Evolutionary conservation across 1,140 invertebrate species (phyloP), one percentile per base, ranked within the genome.

Genomic region (Drosophila pruinosa): DNA sequence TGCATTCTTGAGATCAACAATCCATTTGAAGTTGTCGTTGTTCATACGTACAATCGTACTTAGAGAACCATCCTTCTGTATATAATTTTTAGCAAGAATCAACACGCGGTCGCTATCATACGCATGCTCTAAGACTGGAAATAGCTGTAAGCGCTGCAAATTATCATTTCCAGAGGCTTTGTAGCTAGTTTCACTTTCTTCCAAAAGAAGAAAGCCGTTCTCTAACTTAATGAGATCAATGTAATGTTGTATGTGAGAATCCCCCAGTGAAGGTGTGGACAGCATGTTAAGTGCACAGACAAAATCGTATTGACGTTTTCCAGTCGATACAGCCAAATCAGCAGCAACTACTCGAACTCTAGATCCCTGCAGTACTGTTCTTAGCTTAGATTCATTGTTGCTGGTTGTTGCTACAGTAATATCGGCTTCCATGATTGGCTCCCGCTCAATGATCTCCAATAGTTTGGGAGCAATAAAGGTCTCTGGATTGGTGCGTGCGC

Each of bases 1-100:
- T 0, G 94, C 93, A 1, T 93, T 92, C 86, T 97, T 98, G 0
- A 98, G 90, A 1, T 93, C 92, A 28, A 96, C 95, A 14, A 99
- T 93, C 98, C 98, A 99, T 0, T 90, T 91, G 80, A 95, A 97
- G 43, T 94, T 93, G 34, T 93, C 94, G 75, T 95, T 95, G 3
- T 93, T 94, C 1, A 95, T 91, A 43, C 93, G 81, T 4, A 91
- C 62, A 7, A 86, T 38, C 0, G 43, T 8, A 1, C 57, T 45
- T 3, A 71, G 39, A 0, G 19, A 21, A n/a, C 43, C 17, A 0
- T 90, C 83, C 8, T 91, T 43, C 26, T 89, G 77, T 3, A 90
- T 73, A 0, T 54, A 69, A 62, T 92, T 93, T 36, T 94, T 93
- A 2, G 95, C 90, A 8, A 96, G 80, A 8, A 95, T 38, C 53